These are phyloP conservation scores for Panagrolaimus sp. DNA, from an alignment of 1,140 invertebrate genomes.

Conservation along the genomic window DNA sequence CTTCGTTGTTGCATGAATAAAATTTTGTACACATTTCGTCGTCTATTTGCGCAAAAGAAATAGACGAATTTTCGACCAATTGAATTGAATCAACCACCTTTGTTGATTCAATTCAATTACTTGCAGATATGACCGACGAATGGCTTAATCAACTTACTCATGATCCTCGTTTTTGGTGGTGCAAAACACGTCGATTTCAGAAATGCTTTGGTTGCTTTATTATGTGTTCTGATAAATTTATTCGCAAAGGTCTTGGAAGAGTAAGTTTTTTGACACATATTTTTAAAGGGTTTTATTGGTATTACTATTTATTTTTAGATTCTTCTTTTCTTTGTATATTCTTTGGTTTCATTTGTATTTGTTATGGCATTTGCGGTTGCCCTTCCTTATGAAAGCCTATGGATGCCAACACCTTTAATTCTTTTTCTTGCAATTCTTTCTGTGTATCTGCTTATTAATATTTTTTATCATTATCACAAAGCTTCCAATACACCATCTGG, in stretches of 20 bases:
- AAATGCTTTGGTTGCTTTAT: too few species aligned
- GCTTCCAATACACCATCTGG: background rate
- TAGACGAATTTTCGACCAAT: too few species aligned
- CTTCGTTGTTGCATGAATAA: too few species aligned
- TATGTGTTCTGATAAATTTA: background rate
- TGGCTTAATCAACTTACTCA: too few species aligned
- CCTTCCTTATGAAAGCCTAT: background rate
- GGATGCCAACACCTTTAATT: background rate
- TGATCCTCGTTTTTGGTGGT: too few species aligned
- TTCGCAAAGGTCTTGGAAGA: conserved; percentile 1
- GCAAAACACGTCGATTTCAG: too few species aligned
- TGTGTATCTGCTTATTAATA: background rate
- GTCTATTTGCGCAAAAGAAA: too few species aligned
- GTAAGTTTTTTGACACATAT: background rate
- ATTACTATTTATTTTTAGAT: background rate
- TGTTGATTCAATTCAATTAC: too few species aligned
- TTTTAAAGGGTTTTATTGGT: too few species aligned
- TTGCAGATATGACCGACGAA: too few species aligned
- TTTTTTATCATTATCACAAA: conserved; percentile 4
- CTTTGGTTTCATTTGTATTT: background rate
- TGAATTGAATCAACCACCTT: too few species aligned
- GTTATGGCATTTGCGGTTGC: background rate
- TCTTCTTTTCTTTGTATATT: background rate
- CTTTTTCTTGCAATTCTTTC: background rate
- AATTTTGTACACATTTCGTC: too few species aligned